A percentile compares a stretch with the other conserved stretches of the same genome.
Evolutionary conservation across 2,888 invertebrate species (phyloP).

Genomic region (Athetis lepigone): DNA sequence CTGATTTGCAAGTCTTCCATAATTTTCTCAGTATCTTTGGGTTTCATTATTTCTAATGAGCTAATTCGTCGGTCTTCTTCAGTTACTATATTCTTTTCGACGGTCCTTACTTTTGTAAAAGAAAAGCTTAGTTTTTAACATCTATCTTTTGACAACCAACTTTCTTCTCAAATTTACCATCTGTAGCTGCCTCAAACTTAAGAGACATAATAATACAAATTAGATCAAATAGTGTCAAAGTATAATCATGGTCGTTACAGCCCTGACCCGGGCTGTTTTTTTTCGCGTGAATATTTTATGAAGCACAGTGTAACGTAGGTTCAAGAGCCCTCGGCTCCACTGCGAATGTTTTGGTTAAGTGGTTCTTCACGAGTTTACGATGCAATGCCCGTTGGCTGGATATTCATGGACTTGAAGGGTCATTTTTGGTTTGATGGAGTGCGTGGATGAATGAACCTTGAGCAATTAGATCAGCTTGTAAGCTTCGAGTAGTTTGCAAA

Average conservation of each 20-base stretch:
- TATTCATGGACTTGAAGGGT: constrained; percentile 52
- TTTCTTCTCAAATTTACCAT: no score
- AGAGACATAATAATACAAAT: constrained; percentile 9
- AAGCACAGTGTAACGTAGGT: constrained; percentile 57
- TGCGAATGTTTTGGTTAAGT: constrained; percentile 61
- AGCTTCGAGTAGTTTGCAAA: constrained; percentile 12
- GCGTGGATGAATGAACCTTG: constrained; percentile 28
- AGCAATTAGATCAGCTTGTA: constrained; percentile 25
- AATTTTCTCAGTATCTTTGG: constrained; percentile 45
- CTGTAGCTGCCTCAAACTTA: not conserved
- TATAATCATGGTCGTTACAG: constrained; percentile 49
- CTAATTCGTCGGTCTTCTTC: constrained; percentile 38
- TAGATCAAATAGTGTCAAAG: constrained; percentile 29
- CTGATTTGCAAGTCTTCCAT: constrained; percentile 56
- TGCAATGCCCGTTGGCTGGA: constrained; percentile 45
- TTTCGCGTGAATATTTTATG: constrained; percentile 70
- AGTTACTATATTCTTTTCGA: constrained; percentile 28
- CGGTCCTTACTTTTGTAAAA: constrained; percentile 13
- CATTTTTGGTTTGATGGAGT: constrained; percentile 46
- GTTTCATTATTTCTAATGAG: constrained; percentile 47
- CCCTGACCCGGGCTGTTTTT: constrained; percentile 64
- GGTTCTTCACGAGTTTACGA: constrained; percentile 58
- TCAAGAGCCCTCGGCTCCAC: constrained; percentile 48
- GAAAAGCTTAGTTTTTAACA: constrained; percentile 8
- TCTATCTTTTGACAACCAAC: no score